A percentile compares a stretch with the other conserved stretches of the same genome.
Evolutionary conservation across 2,113 vertebrate species (phyloP).

Genomic region (Hippotragus niger): DNA sequence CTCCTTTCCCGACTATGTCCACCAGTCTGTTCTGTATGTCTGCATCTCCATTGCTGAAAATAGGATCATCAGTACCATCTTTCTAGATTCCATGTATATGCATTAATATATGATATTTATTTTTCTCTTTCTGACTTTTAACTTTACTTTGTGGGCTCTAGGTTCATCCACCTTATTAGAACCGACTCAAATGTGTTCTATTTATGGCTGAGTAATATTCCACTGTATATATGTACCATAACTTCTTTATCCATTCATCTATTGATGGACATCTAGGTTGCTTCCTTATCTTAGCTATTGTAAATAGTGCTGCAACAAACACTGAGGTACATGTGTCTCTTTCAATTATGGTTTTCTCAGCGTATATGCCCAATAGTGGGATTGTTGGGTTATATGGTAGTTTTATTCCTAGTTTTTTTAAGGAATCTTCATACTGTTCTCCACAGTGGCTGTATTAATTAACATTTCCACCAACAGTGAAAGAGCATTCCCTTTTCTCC

Average conservation of each 20-base stretch:
- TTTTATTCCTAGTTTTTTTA: not conserved
- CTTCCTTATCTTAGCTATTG: not conserved
- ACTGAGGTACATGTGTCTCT: not conserved
- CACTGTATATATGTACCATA: not conserved
- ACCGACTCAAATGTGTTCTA: not conserved
- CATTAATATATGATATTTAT: not conserved
- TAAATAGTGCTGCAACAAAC: not conserved
- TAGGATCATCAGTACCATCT: not conserved
- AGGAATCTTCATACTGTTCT: not conserved
- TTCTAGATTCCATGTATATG: not conserved
- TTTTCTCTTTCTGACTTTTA: not conserved
- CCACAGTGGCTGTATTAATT: not conserved
- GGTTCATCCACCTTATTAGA: not conserved
- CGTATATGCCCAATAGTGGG: not conserved
- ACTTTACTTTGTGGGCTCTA: not conserved
- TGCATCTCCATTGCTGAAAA: not conserved
- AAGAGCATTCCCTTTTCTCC: not conserved
- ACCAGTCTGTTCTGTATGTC: not conserved
- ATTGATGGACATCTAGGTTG: not conserved
- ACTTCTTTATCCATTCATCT: not conserved
- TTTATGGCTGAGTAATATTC: not conserved
- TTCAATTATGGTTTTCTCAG: not conserved
- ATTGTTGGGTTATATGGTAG: not conserved
- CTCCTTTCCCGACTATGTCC: rapidly evolving
- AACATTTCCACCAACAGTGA: not conserved